Evolutionary conservation across 2,113 vertebrate species (phyloP), one percentile per base, ranked within the genome.

Genomic region (Gobius niger): DNA sequence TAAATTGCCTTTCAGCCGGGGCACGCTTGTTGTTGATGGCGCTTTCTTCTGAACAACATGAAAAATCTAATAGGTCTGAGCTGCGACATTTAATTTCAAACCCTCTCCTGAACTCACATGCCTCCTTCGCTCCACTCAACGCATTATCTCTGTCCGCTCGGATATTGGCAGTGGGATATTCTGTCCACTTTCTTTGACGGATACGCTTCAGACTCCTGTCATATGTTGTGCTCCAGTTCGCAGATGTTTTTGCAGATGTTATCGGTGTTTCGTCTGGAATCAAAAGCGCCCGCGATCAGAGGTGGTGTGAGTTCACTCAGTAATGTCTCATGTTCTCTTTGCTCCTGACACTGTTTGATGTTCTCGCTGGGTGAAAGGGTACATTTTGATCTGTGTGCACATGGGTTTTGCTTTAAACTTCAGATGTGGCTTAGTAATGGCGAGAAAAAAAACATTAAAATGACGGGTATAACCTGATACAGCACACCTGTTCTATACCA

Each of bases 291-390:
- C 10, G 60, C 24, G 46, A 50, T 40, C 9, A 34, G 15, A 14
- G 6, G 19, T 41, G 15, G 61, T 7, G 1, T 42, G 12, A 9
- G 44, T 47, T 52, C 2, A 44, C 52, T 6, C 7, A 50, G 19
- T 52, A 0, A 0, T 49, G 54, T 65, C 12, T 13, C 24, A 16
- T 24, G 12, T 0, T 18, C 46, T 63, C 7, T 10, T 11, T 12
- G 11, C 24, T n/a, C 56, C 82, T 67, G 24, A 96, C 95, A 95
- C 94, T 90, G 86, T 70, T 84, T 90, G 71, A 96, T 93, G 24
- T 87, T 66, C 0, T 50, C 95, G 86, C 8, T 89, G 73, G 16
- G 84, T 71, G 0, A 84, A 71, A 0, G 65, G 70, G 52, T 88
- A 41, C 40, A 77, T 50, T 7, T 87, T 72, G 44, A 95, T 60